phyloP scores from a whole-genome alignment of 2,113 vertebrate species.

The Aleadryas rufinucha region DNA sequence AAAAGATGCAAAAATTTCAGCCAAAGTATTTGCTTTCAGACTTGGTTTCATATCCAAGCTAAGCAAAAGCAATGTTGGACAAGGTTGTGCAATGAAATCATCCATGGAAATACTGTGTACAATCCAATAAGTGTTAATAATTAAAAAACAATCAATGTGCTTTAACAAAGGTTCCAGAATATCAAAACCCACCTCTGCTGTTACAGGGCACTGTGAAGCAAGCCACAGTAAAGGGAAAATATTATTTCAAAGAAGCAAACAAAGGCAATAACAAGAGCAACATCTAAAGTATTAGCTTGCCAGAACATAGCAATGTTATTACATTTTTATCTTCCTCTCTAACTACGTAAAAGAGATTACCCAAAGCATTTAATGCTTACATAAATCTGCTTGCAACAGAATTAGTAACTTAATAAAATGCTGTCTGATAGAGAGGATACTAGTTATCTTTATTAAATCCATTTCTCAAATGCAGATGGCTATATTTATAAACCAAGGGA shows the following conservation, averaged over 20 bases:
- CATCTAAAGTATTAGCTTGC: not conserved
- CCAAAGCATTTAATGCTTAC: not conserved
- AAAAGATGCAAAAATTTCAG: not conserved
- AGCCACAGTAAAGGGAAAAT: not conserved
- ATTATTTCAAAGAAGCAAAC: not conserved
- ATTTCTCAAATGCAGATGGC: not conserved
- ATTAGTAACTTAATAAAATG: not conserved
- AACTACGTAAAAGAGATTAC: not conserved
- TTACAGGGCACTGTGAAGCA: not conserved
- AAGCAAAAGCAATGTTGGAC: not conserved
- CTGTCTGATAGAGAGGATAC: not conserved
- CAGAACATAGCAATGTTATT: not conserved
- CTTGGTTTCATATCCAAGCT: not conserved
- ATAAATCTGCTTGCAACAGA: not conserved
- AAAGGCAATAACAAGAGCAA: not conserved
- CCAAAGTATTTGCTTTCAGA: constrained; percentile 26
- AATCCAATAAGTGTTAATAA: not conserved
- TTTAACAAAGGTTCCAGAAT: not conserved
- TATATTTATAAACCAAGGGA: not conserved
- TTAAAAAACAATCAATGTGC: not conserved
- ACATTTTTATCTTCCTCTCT: not conserved
- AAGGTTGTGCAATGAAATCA: not conserved
- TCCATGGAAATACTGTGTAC: not conserved
- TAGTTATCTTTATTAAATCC: not conserved
- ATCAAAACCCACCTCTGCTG: not conserved